Evolutionary conservation across 1,140 invertebrate species (phyloP), one percentile per base, ranked within the genome.

Genomic region (Eriosoma lanigerum): DNA sequence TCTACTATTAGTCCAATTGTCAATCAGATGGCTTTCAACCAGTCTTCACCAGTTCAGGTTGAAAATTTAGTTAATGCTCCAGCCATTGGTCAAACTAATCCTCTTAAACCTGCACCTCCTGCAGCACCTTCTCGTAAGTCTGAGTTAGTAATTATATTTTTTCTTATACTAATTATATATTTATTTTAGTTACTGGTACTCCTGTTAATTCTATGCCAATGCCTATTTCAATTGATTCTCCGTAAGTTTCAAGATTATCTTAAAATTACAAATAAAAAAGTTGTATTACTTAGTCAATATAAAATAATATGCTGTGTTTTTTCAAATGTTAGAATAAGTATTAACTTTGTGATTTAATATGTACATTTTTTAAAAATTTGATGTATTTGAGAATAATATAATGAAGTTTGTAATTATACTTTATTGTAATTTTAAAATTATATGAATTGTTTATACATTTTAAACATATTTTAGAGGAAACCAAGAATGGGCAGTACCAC

Each of bases 401-500:
- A n/a, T n/a, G n/a, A n/a, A n/a, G n/a, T n/a, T n/a, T n/a, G n/a
- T n/a, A n/a, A n/a, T n/a, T n/a, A n/a, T n/a, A n/a, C n/a, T n/a
- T n/a, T n/a, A 52, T 52, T 52, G 50, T 19, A 1, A 19, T 19
- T 52, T 52, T 52, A 52, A 52, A 52, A 52, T 19, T 52, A 17
- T 52, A 1, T 17, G 6, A 52, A 19, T 52, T 19, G 19, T 52
- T 19, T 52, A 52, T 52, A n/a, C n/a, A n/a, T n/a, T n/a, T n/a
- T n/a, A n/a, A 38, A 15, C 24, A 21, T 44, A 60, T 78, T 62
- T 8, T 60, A 78, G 75, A 26, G 75, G 75, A 12, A 81, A 73
- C 83, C 82, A 83, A 82, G 93, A 94, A 83, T 98, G 96, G 96
- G 90, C 93, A 0, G 92, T 98, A 80, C 94, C 95, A 19, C 95